Evolutionary conservation across 2,888 invertebrate genomes (phyloP).

Genomic region (Thyatira batis): DNA sequence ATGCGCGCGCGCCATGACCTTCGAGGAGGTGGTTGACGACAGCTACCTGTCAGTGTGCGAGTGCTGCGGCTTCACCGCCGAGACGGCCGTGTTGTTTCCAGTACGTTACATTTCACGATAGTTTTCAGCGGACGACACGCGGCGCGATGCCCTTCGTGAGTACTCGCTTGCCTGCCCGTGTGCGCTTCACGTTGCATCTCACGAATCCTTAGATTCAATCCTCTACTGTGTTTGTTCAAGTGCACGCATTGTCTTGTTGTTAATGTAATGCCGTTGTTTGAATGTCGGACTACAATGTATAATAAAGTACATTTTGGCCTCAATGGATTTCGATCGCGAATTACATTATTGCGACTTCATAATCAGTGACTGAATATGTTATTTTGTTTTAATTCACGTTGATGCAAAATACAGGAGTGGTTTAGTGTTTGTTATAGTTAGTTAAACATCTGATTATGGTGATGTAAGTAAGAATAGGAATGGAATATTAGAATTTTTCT

Average conservation of each 20-base stretch:
- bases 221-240: slow-evolving; percentile 41
- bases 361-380: not conserved
- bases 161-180: slow-evolving; percentile 60
- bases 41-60: slow-evolving; percentile 78
- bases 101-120: slow-evolving; percentile 79
- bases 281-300: not conserved
- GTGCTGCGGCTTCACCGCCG: slow-evolving; percentile 80
- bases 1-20: slow-evolving; percentile 81
- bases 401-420: not conserved
- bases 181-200: slow-evolving; percentile 45
- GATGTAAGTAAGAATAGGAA: not conserved
- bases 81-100: slow-evolving; percentile 74
- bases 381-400: not conserved
- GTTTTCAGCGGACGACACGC: slow-evolving; percentile 65
- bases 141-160: slow-evolving; percentile 77
- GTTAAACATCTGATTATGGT: no score
- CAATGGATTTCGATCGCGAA: not conserved
- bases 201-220: slow-evolving; percentile 22
- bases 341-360: not conserved
- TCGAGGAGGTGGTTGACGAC: slow-evolving; percentile 76
- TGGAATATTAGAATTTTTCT: not conserved
- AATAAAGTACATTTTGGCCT: not conserved
- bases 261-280: slow-evolving; percentile 5
- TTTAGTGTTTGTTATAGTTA: not conserved
- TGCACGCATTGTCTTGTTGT: slow-evolving; percentile 35